These are phyloP conservation scores for Clostera curtula DNA, from an alignment of 2,888 invertebrate species.

Conservation along the genomic window DNA sequence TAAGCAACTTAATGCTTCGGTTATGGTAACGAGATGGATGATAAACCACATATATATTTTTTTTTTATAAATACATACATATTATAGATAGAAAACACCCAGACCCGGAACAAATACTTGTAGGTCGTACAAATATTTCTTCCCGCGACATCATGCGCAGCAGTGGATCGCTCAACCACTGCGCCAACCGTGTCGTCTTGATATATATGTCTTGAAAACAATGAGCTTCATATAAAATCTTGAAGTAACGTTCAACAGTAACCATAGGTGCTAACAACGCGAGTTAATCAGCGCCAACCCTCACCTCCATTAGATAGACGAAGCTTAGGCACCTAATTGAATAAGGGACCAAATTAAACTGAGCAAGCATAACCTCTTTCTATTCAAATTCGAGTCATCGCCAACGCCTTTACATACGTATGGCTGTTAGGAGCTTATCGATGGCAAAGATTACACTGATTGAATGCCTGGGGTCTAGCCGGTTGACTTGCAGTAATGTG, in stretches of 20 bases:
- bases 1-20: too few species aligned
- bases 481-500: conserved; percentile 9
- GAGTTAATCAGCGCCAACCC: conserved; percentile 66
- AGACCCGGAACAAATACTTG: too few species aligned
- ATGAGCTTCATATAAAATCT: conserved; percentile 31
- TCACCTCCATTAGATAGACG: conserved; percentile 63
- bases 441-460: conserved; percentile 43
- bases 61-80: too few species aligned
- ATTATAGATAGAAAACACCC: too few species aligned
- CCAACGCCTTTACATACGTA: conserved; percentile 42
- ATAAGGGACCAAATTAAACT: conserved; percentile 68
- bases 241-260: conserved; percentile 32
- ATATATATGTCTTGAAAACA: neutral
- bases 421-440: conserved; percentile 41
- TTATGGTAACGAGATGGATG: too few species aligned
- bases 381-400: conserved; percentile 62
- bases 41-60: too few species aligned
- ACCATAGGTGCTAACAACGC: conserved; percentile 55
- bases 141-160: too few species aligned
- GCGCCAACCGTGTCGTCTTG: too few species aligned
- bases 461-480: conserved; percentile 28
- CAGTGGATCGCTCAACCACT: too few species aligned
- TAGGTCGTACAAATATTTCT: too few species aligned
- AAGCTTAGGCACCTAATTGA: conserved; percentile 65
- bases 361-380: conserved; percentile 63